These are phyloP conservation scores for Pygathrix nemaeus DNA, from an alignment of 2,113 vertebrate species.

Conservation along the genomic window DNA sequence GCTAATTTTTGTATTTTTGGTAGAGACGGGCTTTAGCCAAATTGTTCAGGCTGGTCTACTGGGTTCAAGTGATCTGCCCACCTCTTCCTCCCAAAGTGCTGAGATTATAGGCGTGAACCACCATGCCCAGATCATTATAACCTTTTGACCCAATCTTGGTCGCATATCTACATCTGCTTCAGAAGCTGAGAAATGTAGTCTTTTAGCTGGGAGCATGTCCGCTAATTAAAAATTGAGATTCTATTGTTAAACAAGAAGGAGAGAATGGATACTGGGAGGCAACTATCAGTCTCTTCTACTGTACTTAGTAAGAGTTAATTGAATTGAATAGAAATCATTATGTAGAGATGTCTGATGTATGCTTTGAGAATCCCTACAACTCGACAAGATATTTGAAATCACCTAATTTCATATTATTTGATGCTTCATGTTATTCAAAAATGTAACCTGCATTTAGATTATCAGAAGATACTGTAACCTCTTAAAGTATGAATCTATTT, in stretches of 20 bases:
- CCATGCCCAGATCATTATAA: neutral
- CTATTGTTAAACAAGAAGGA: neutral
- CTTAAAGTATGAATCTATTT: constrained; percentile 63
- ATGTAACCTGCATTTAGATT: constrained; percentile 55
- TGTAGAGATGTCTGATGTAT: neutral
- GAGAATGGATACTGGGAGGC: neutral
- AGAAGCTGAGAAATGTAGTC: neutral
- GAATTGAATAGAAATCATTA: neutral
- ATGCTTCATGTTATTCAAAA: neutral
- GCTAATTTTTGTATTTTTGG: too few relatives aligned
- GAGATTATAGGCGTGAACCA: too few relatives aligned
- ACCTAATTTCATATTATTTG: constrained; percentile 15
- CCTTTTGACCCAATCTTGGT: neutral
- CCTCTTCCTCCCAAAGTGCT: too few relatives aligned
- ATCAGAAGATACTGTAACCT: constrained; percentile 53
- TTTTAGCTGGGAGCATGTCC: neutral
- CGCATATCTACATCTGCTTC: neutral
- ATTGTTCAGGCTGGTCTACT: too few relatives aligned
- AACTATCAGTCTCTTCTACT: neutral
- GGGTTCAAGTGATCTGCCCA: too few relatives aligned
- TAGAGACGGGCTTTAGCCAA: too few relatives aligned
- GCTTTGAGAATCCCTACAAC: constrained; percentile 5
- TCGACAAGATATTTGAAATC: neutral
- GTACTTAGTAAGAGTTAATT: neutral
- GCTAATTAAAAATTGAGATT: neutral